Evolutionary conservation across 1,140 invertebrate genomes (phyloP).

Genomic region (Eciton burchellii): DNA sequence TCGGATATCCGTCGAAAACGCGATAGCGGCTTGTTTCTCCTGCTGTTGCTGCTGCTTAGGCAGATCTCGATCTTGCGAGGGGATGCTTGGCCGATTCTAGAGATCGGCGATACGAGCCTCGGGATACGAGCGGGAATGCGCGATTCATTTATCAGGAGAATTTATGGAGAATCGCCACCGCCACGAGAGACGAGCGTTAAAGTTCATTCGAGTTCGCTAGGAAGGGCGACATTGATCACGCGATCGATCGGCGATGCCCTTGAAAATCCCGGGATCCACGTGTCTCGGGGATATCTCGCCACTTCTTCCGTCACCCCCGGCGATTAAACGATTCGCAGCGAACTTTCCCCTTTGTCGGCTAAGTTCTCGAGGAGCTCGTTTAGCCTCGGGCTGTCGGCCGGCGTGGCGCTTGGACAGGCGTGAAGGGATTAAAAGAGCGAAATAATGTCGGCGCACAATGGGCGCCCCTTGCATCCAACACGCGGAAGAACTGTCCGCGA

Average conservation of each 20-base stretch:
- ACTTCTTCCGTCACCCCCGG: constrained; percentile 1
- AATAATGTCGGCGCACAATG: constrained; percentile 66
- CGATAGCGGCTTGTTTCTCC: background rate
- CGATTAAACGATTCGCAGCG: constrained; percentile 39
- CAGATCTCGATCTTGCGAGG: background rate
- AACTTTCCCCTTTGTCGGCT: constrained; percentile 29
- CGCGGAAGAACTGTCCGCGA: constrained; percentile 40
- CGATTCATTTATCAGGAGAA: background rate
- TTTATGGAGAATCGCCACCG: background rate
- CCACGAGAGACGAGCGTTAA: background rate
- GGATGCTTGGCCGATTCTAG: too few species aligned
- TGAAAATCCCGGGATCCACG: constrained; percentile 23
- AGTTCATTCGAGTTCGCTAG: background rate
- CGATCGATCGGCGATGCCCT: constrained; percentile 25
- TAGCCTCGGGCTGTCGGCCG: constrained; percentile 7
- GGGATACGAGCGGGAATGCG: background rate
- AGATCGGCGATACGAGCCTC: background rate
- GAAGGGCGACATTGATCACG: constrained; percentile 8
- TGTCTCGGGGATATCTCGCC: constrained; percentile 18
- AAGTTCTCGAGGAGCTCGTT: constrained; percentile 44
- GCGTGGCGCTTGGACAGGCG: constrained; percentile 50
- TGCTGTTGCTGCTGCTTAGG: background rate
- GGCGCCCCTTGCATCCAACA: constrained; percentile 32
- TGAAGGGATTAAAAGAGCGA: constrained; percentile 64
- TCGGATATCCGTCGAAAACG: background rate